Conservation (phyloP, 2,888 invertebrate genomes). For the Sarcophaga carnaria region DNA sequence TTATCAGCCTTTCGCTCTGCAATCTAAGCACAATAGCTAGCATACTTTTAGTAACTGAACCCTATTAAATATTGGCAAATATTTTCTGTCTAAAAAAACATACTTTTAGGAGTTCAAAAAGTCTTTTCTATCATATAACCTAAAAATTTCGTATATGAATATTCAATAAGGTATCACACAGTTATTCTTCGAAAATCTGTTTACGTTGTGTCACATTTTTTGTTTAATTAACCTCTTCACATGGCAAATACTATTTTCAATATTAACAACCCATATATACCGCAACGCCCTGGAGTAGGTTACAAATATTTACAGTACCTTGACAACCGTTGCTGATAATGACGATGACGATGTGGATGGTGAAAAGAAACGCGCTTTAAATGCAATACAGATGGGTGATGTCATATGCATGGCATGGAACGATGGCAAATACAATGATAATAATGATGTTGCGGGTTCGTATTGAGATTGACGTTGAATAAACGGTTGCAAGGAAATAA, state of each 20-base stretch:
- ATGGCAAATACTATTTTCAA: not conserved
- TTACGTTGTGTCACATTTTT: not conserved
- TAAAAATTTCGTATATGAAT: too few relatives aligned
- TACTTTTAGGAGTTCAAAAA: too few relatives aligned
- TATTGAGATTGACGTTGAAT: not conserved
- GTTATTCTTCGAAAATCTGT: not conserved
- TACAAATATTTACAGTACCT: conserved; percentile 57
- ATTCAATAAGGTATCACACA: not conserved
- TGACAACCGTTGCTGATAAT: conserved; percentile 33
- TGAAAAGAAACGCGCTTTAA: not conserved
- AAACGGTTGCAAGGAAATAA: conserved; percentile 25
- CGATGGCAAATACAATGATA: conserved; percentile 6
- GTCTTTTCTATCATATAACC: too few relatives aligned
- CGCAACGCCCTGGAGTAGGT: conserved; percentile 28
- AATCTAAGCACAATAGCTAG: too few relatives aligned
- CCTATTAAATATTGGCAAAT: too few relatives aligned
- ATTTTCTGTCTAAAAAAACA: too few relatives aligned
- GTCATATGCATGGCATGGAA: conserved; percentile 8
- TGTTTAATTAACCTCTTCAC: not conserved
- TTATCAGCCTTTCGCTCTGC: too few relatives aligned
- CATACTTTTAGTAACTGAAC: too few relatives aligned
- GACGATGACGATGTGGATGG: not conserved
- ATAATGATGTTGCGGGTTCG: conserved; percentile 12
- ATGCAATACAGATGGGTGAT: not conserved
- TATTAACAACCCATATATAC: not conserved